phyloP scores from a whole-genome alignment of 2,888 invertebrate genomes.

The Tribolium freemani region DNA sequence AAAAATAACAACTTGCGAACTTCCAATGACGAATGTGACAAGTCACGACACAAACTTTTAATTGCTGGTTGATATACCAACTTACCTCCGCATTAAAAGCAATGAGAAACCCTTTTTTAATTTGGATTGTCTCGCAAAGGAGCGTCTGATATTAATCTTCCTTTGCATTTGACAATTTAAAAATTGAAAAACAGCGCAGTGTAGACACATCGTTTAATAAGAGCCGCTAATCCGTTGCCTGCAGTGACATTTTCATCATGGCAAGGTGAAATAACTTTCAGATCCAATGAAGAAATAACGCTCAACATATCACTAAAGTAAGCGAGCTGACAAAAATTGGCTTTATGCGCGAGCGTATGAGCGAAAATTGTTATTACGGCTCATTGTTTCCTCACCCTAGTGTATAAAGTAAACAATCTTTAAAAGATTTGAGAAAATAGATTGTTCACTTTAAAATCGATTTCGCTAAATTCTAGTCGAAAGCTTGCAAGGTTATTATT shows the following conservation, averaged over 20 bases:
- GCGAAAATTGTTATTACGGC: constrained; percentile 24
- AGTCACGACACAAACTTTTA: neutral
- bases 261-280: constrained; percentile 12
- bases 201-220: constrained; percentile 15
- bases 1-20: neutral
- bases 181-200: constrained; percentile 22
- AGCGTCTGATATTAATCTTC: neutral
- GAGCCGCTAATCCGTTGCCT: constrained; percentile 15
- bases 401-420: constrained; percentile 28
- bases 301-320: constrained; percentile 27
- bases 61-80: neutral
- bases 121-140: too few species aligned
- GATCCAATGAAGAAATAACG: constrained; percentile 39
- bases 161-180: constrained; percentile 33
- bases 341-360: constrained; percentile 8
- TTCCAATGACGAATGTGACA: neutral
- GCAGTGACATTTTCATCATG: constrained; percentile 26
- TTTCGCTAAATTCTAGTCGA: neutral
- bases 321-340: constrained; percentile 38
- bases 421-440: constrained; percentile 9
- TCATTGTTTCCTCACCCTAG: constrained; percentile 4
- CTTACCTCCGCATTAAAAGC: too few species aligned
- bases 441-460: neutral
- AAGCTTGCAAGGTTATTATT: neutral
- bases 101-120: too few species aligned